Percentiles rank a stretch among this genome's conserved stretches.
Conservation (phyloP, 2,888 invertebrate species). For the Terebella lapidaria region DNA sequence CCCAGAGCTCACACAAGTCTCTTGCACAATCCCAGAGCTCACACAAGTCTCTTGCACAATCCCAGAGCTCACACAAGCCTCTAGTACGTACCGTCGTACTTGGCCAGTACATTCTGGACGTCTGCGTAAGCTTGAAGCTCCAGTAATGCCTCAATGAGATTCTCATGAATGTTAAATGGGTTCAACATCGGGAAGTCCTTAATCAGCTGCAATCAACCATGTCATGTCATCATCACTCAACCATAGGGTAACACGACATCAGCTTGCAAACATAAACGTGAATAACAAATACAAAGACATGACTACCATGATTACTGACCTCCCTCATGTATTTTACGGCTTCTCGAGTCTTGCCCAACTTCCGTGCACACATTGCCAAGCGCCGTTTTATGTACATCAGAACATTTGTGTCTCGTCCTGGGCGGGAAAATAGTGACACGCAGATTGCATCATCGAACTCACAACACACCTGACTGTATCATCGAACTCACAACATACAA, state of each 20-base stretch:
- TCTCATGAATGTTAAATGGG: slow-evolving; percentile 89
- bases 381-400: slow-evolving; percentile 89
- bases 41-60: no score
- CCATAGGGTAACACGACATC: no score
- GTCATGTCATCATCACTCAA: neutral
- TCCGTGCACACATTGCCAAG: slow-evolving; percentile 94
- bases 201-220: slow-evolving; percentile 62
- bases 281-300: no score
- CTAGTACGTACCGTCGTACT: slow-evolving; percentile 68
- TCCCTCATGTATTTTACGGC: slow-evolving; percentile 95
- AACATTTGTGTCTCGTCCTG: slow-evolving; percentile 84
- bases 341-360: slow-evolving; percentile 87
- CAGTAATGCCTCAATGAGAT: slow-evolving; percentile 87
- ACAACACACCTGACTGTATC: neutral
- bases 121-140: slow-evolving; percentile 96
- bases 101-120: slow-evolving; percentile 85
- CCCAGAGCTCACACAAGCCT: no score
- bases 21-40: no score
- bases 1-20: no score
- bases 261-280: no score
- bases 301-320: slow-evolving; percentile 57
- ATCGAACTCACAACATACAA: no score
- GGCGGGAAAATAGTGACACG: neutral
- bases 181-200: slow-evolving; percentile 96
- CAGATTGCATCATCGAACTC: neutral